A percentile compares a stretch with the other conserved stretches of the same genome.
Conservation (phyloP, 2,888 invertebrate genomes). For the Cephus nigrinus region DNA sequence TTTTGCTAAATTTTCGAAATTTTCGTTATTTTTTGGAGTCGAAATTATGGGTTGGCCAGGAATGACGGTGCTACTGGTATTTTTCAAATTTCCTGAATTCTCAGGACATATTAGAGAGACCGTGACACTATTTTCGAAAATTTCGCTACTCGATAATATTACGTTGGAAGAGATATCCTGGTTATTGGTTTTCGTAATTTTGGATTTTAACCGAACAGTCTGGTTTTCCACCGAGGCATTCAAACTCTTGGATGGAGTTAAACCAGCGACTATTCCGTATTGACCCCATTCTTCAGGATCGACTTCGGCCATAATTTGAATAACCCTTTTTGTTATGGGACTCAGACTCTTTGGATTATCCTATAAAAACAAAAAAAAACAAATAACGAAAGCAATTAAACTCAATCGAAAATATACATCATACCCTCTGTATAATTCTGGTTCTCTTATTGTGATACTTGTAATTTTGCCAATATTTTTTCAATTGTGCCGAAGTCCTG, state of each 20-base stretch:
- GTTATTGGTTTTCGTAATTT: background rate
- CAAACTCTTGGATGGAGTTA: background rate
- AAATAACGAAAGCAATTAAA: background rate
- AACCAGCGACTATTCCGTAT: background rate
- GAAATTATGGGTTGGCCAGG: background rate
- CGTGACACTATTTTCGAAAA: constrained; percentile 39
- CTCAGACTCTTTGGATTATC: constrained; percentile 10
- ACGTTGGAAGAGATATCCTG: constrained; percentile 14
- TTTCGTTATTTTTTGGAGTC: background rate
- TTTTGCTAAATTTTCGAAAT: background rate
- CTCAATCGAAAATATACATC: background rate
- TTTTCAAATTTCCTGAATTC: background rate
- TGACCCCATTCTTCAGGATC: constrained; percentile 14
- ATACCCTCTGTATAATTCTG: background rate
- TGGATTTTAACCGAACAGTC: background rate
- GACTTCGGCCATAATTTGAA: constrained; percentile 5
- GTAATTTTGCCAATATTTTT: constrained; percentile 48
- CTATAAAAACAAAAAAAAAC: constrained; percentile 9
- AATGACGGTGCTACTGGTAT: background rate
- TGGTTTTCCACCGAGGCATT: background rate
- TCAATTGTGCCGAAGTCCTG: constrained; percentile 42
- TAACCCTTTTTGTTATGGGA: background rate
- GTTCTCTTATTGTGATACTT: constrained; percentile 43
- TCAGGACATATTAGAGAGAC: constrained; percentile 40
- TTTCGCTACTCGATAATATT: constrained; percentile 36